These are phyloP conservation scores for Agapornis canus DNA, from an alignment of 2,797 vertebrate genomes.

Conservation along the genomic window DNA sequence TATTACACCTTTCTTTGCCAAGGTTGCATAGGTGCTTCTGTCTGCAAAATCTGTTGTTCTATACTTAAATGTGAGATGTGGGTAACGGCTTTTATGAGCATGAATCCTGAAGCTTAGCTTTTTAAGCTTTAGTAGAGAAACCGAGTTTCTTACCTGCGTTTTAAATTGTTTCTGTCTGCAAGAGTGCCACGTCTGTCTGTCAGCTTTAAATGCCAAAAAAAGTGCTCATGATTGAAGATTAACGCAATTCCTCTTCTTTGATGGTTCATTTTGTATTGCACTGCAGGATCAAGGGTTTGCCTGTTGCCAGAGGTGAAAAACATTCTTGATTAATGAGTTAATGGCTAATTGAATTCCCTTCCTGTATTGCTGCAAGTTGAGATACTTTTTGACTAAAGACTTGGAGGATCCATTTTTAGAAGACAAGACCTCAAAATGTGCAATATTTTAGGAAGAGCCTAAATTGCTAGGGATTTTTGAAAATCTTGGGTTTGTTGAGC, in stretches of 20 bases:
- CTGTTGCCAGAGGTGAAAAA: conserved; percentile 41
- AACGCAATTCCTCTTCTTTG: conserved; percentile 86
- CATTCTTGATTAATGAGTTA: background rate
- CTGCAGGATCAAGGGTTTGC: conserved; percentile 79
- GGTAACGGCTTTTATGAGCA: background rate
- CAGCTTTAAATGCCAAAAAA: conserved; percentile 85
- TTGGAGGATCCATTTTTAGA: background rate
- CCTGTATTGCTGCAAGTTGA: background rate
- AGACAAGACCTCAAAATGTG: background rate
- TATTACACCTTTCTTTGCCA: background rate
- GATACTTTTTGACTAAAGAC: background rate
- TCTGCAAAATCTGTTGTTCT: background rate
- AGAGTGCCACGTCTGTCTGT: conserved; percentile 80
- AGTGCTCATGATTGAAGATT: conserved; percentile 94
- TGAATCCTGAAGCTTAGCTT: background rate
- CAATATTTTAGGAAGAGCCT: background rate
- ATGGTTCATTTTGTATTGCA: conserved; percentile 89
- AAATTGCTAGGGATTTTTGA: background rate
- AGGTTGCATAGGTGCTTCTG: background rate
- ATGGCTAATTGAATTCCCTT: background rate
- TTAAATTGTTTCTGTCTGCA: conserved; percentile 82
- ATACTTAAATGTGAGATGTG: background rate
- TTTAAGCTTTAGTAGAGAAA: background rate
- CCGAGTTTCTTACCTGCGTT: conserved; percentile 76
- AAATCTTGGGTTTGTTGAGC: background rate